Evolutionary conservation across 2,888 invertebrate genomes (phyloP).

Genomic region (Omphaloscelis lunosa): DNA sequence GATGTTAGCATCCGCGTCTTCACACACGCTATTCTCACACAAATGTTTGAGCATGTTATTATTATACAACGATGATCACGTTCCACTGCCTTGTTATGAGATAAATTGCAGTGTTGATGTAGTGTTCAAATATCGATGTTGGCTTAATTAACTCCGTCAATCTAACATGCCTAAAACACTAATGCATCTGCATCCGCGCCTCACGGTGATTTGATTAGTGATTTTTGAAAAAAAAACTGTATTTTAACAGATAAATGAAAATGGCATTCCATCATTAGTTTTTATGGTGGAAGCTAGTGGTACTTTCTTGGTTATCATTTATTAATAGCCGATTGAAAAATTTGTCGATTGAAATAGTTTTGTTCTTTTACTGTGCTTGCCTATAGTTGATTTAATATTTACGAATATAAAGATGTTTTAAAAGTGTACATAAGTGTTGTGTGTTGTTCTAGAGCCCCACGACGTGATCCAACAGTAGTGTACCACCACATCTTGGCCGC

Average conservation of each 20-base stretch:
- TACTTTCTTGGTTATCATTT: slow-evolving; percentile 8
- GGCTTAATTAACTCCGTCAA: slow-evolving; percentile 43
- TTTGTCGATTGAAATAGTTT: neutral
- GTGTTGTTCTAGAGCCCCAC: slow-evolving; percentile 69
- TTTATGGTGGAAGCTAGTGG: slow-evolving; percentile 15
- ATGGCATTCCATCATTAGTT: slow-evolving; percentile 9
- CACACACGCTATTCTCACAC: slow-evolving; percentile 54
- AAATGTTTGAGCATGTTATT: slow-evolving; percentile 62
- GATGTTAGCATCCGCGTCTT: slow-evolving; percentile 33
- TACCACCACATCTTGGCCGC: slow-evolving; percentile 60
- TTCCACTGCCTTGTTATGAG: slow-evolving; percentile 75
- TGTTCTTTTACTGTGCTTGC: neutral
- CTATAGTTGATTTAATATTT: slow-evolving; percentile 4
- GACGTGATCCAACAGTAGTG: slow-evolving; percentile 55
- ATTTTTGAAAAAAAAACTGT: slow-evolving; percentile 19
- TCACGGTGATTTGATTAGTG: slow-evolving; percentile 4
- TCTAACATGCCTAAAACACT: slow-evolving; percentile 40
- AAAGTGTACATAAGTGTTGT: slow-evolving; percentile 22
- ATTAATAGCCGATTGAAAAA: slow-evolving; percentile 1
- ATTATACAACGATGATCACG: slow-evolving; percentile 68
- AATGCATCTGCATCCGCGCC: slow-evolving; percentile 23
- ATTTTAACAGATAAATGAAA: slow-evolving; percentile 23
- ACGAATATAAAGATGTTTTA: slow-evolving; percentile 11
- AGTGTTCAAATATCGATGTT: slow-evolving; percentile 65
- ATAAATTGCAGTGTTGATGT: slow-evolving; percentile 69